Conservation (phyloP, 1,140 invertebrate genomes). For the Nautilus pompilius region DNA sequence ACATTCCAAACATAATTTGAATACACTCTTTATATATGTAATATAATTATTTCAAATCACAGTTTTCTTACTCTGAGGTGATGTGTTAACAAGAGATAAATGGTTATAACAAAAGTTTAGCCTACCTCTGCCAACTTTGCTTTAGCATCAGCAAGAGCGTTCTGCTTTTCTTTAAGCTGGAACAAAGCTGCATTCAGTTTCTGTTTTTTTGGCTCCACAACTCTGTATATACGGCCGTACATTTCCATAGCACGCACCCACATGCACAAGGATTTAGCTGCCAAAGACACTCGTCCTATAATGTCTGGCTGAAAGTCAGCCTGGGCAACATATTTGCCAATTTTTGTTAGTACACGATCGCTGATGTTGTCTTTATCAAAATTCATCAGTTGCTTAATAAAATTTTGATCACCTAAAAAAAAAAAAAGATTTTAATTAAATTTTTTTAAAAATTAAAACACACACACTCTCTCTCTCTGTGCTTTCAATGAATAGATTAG, state of each 20-base stretch:
- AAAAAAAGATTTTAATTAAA: background rate
- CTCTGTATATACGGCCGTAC: slow-evolving; percentile 80
- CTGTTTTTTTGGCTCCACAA: slow-evolving; percentile 79
- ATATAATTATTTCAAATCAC: too few relatives aligned
- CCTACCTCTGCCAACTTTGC: slow-evolving; percentile 65
- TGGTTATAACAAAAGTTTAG: too few relatives aligned
- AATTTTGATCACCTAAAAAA: slow-evolving; percentile 54
- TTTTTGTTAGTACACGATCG: slow-evolving; percentile 75
- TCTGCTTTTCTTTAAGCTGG: slow-evolving; percentile 74
- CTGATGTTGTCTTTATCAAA: slow-evolving; percentile 86
- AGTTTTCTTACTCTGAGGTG: too few relatives aligned
- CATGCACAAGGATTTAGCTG: slow-evolving; percentile 79
- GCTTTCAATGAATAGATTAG: background rate
- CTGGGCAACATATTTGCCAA: slow-evolving; percentile 73
- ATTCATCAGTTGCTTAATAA: slow-evolving; percentile 67
- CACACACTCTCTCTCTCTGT: too few relatives aligned
- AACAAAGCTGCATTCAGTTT: slow-evolving; percentile 69
- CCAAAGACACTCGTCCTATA: slow-evolving; percentile 62
- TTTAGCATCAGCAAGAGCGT: slow-evolving; percentile 69
- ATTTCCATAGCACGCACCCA: slow-evolving; percentile 90
- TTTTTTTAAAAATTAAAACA: background rate
- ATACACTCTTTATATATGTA: too few relatives aligned
- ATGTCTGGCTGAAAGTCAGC: slow-evolving; percentile 83
- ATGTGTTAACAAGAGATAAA: too few relatives aligned
- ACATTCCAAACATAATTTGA: too few relatives aligned